phyloP scores from a whole-genome alignment of 2,888 invertebrate genomes.

The Bellardia bayeri region DNA sequence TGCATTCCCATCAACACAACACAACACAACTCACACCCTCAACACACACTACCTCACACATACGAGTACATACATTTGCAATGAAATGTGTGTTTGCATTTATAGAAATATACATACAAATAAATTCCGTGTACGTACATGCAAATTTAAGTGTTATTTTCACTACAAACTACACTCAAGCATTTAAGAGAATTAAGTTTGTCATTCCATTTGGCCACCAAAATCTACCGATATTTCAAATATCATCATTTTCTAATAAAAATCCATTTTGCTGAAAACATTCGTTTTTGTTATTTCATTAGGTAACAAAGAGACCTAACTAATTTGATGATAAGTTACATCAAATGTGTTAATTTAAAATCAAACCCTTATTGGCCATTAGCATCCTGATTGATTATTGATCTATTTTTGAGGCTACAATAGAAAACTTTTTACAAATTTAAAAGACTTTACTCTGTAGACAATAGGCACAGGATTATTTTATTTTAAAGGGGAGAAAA shows the following conservation, averaged over 20 bases:
- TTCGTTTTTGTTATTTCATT: not conserved
- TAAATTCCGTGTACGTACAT: conserved; percentile 13
- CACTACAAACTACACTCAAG: conserved; percentile 2
- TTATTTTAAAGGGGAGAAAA: not conserved
- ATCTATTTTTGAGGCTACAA: conserved; percentile 24
- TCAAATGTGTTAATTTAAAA: conserved; percentile 58
- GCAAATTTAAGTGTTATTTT: conserved; percentile 52
- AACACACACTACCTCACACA: not conserved
- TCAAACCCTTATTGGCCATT: conserved; percentile 43
- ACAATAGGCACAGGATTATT: conserved; percentile 12
- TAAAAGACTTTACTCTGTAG: not conserved
- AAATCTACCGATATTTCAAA: not conserved
- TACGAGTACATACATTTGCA: not conserved
- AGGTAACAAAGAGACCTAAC: conserved; percentile 13
- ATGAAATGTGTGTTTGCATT: not conserved
- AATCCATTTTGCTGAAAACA: conserved; percentile 7
- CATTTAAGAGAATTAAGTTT: not conserved
- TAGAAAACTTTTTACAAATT: conserved; percentile 24
- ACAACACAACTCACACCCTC: not conserved
- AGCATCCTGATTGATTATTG: conserved; percentile 57
- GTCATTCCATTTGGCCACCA: not conserved
- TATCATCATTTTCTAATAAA: conserved; percentile 13
- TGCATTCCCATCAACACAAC: conserved; percentile 7
- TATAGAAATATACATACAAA: not conserved
- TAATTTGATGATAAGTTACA: conserved; percentile 8